Conservation (phyloP, 2,113 vertebrate genomes). For the Thomomys bottae region DNA sequence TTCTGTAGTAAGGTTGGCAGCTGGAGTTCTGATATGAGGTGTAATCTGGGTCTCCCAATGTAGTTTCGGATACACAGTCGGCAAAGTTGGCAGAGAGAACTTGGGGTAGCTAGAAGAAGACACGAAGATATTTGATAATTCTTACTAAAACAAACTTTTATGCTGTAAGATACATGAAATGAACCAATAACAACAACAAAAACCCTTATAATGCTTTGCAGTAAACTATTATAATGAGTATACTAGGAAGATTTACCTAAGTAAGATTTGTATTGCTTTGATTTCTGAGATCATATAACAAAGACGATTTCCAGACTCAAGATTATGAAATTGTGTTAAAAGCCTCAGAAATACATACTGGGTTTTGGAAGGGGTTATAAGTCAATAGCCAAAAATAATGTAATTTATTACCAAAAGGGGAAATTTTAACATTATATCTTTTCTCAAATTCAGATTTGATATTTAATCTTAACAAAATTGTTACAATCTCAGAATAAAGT, state of each 20-base stretch:
- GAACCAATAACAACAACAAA: background rate
- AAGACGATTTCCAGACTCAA: background rate
- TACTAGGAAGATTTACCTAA: background rate
- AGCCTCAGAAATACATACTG: background rate
- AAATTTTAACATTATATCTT: background rate
- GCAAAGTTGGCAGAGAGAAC: slow-evolving; percentile 92
- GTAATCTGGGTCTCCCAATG: slow-evolving; percentile 90
- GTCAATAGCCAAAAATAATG: background rate
- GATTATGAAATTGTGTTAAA: slow-evolving; percentile 12
- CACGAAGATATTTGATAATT: background rate
- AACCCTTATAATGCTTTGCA: background rate
- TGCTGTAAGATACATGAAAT: background rate
- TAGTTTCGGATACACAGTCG: slow-evolving; percentile 91
- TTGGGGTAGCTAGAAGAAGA: slow-evolving; percentile 89
- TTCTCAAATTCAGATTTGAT: background rate
- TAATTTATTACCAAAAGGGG: background rate
- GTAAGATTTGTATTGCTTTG: background rate
- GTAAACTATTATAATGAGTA: background rate
- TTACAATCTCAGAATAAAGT: background rate
- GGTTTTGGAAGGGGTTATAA: background rate
- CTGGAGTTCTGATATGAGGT: slow-evolving; percentile 92
- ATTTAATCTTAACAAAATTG: slow-evolving; percentile 3
- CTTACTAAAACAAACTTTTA: background rate
- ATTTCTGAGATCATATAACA: background rate
- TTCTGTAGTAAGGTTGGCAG: slow-evolving; percentile 91